Conservation (phyloP, 1,140 invertebrate genomes). For the Drosophila kurseongensis region DNA sequence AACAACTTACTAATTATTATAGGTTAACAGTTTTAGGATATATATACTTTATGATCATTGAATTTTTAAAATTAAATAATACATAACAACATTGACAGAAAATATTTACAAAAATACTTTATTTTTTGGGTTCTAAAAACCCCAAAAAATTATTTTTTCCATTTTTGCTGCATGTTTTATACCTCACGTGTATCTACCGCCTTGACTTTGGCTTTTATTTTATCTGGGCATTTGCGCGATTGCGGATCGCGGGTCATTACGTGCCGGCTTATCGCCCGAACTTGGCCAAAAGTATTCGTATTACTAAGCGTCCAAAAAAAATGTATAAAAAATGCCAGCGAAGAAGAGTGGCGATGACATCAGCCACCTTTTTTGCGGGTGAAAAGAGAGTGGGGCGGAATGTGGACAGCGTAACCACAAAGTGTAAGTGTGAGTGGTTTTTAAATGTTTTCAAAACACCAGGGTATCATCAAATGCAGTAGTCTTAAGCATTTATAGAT, state of each 20-base stretch:
- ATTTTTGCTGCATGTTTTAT: background rate
- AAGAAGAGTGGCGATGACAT: conserved; percentile 39
- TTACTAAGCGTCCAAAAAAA: conserved; percentile 39
- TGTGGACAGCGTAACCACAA: conserved; percentile 12
- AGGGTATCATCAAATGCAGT: background rate
- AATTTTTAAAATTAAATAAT: background rate
- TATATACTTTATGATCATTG: background rate
- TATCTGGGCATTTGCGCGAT: conserved; percentile 53
- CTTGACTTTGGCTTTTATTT: conserved; percentile 32
- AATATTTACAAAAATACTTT: background rate
- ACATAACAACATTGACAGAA: too few relatives aligned
- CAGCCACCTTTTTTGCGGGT: conserved; percentile 14
- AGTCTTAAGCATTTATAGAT: background rate
- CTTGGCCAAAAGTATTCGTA: conserved; percentile 41
- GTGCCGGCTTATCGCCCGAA: conserved; percentile 63
- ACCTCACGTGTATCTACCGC: conserved; percentile 31
- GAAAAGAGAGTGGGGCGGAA: conserved; percentile 5
- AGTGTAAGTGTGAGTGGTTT: conserved; percentile 18
- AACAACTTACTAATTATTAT: too few relatives aligned
- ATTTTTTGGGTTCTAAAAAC: too few relatives aligned
- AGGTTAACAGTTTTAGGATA: background rate
- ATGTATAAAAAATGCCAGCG: conserved; percentile 19
- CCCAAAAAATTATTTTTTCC: too few relatives aligned
- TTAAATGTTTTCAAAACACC: background rate
- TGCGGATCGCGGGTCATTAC: conserved; percentile 60